These are phyloP conservation scores for Pyrochroa serraticornis DNA, from an alignment of 2,888 invertebrate genomes.

Conservation along the genomic window DNA sequence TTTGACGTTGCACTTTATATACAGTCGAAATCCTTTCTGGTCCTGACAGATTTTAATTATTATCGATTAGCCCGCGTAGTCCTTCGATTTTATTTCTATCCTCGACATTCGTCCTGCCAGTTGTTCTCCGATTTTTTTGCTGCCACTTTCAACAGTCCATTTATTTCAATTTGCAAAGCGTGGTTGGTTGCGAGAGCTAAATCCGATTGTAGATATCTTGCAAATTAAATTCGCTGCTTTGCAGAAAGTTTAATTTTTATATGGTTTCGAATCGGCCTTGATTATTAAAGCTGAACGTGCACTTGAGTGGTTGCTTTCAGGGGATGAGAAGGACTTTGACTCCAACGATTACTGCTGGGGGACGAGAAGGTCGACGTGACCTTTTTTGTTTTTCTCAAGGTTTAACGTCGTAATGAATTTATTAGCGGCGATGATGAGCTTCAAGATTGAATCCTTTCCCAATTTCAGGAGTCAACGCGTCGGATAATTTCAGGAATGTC, in stretches of 20 bases:
- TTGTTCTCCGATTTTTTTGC: not conserved
- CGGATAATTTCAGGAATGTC: too few relatives aligned
- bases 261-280: not conserved
- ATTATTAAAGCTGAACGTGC: too few relatives aligned
- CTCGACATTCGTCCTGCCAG: not conserved
- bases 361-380: too few relatives aligned
- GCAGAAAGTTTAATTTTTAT: conserved; percentile 33
- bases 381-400: too few relatives aligned
- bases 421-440: too few relatives aligned
- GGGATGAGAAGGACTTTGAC: too few relatives aligned
- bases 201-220: conserved; percentile 37
- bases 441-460: too few relatives aligned
- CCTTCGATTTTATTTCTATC: not conserved
- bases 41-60: not conserved
- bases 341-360: too few relatives aligned
- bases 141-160: conserved; percentile 31
- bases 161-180: conserved; percentile 37
- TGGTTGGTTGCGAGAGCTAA: conserved; percentile 32
- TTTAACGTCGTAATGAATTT: too few relatives aligned
- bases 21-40: not conserved
- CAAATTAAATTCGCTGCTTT: conserved; percentile 36
- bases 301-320: too few relatives aligned
- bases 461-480: too few relatives aligned
- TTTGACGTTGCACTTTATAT: not conserved
- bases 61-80: not conserved